Conservation (phyloP, 2,113 vertebrate genomes). For the Eurystomus gularis region DNA sequence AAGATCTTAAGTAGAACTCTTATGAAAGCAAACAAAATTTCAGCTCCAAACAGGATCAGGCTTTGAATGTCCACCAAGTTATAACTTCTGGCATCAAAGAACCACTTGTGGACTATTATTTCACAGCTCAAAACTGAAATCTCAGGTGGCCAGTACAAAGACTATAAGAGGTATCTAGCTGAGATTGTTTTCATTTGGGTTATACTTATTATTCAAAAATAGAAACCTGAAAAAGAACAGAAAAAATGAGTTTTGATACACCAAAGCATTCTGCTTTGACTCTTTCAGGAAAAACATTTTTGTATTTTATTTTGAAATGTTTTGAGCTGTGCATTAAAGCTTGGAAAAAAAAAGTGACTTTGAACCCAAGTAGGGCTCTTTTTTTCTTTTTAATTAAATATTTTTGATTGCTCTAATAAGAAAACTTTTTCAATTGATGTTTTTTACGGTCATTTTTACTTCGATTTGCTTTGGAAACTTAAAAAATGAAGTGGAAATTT, state of each 20-base stretch:
- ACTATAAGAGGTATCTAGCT: background rate
- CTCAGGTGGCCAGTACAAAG: background rate
- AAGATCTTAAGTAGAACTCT: background rate
- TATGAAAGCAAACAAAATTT: background rate
- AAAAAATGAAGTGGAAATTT: background rate
- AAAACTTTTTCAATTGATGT: background rate
- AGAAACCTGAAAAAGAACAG: background rate
- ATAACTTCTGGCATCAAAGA: background rate
- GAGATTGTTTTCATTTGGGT: background rate
- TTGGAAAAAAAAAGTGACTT: background rate
- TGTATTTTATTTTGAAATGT: background rate
- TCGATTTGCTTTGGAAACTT: background rate
- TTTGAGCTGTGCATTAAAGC: background rate
- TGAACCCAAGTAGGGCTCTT: background rate
- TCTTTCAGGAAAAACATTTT: background rate
- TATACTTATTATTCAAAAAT: background rate
- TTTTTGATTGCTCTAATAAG: background rate
- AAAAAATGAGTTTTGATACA: background rate
- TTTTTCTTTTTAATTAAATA: background rate
- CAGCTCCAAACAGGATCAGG: background rate
- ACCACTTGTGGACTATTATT: background rate
- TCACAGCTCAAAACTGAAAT: background rate
- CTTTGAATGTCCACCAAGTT: background rate
- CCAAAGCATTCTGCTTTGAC: background rate
- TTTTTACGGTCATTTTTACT: background rate